A percentile compares a stretch with the other conserved stretches of the same genome.
Evolutionary conservation across 2,113 vertebrate genomes (phyloP).

Genomic region (Bos indicus): DNA sequence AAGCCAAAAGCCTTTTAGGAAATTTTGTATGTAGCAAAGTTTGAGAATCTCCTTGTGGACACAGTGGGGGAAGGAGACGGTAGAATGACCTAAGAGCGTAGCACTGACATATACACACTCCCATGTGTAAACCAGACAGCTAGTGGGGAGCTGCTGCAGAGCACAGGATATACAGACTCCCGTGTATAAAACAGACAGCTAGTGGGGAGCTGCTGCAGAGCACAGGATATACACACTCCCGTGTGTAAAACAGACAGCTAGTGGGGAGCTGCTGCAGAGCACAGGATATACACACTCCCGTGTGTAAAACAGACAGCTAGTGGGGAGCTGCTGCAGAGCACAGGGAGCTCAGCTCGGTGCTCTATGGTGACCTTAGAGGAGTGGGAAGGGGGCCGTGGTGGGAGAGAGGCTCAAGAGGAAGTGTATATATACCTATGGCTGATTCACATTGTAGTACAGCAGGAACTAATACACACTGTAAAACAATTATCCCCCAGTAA

Average conservation of each 20-base stretch:
- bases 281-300: too few relatives aligned
- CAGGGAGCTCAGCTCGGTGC: neutral
- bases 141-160: accelerated
- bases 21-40: neutral
- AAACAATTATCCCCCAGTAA: neutral
- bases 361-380: neutral
- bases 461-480: neutral
- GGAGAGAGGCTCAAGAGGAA: neutral
- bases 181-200: too few relatives aligned
- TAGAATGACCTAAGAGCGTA: neutral
- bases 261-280: too few relatives aligned
- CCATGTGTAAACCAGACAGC: accelerated
- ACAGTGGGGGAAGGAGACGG: neutral
- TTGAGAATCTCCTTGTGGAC: neutral
- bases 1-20: neutral
- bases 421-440: neutral
- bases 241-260: too few relatives aligned
- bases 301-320: too few relatives aligned
- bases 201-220: too few relatives aligned
- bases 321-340: too few relatives aligned
- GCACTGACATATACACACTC: neutral
- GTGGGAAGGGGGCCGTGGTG: accelerated
- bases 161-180: too few relatives aligned
- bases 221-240: too few relatives aligned
- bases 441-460: neutral